Evolutionary conservation across 2,797 vertebrate genomes (phyloP), one percentile per base, ranked within the genome.

Genomic region (Smutsia temminckii): DNA sequence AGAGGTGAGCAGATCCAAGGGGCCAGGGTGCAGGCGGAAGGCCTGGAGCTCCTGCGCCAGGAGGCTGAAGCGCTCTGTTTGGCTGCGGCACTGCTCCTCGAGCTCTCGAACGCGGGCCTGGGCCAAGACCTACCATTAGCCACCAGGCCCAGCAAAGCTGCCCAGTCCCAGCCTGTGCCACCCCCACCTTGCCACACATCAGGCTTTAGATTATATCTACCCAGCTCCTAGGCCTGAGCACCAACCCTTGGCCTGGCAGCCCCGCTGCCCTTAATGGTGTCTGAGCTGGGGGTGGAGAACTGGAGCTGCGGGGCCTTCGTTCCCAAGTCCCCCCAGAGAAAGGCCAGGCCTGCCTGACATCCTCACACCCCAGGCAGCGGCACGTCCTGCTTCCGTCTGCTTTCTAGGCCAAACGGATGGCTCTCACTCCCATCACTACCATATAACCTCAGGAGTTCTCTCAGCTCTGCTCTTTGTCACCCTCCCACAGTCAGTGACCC

Each of bases 51-150:
- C 99, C 90, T 99, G 99, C 1, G 99, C 99, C 97, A 99, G 98
- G 97, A 99, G 97, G 97, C 99, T 99, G 94, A 99, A 99, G 98
- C 99, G 99, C 95, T 99, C 99, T 0, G 99, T 99, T 96, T 99
- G 99, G 97, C 98, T 99, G 92, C 99, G 99, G 94, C 99, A 99
- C 97, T 99, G 99, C 9, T 99, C 99, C 97, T 99, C 99, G 92
- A 99, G 99, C 77, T 99, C 99, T 91, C 98, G 99, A 71, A 99
- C 99, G 89, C 99, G 99, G n/a, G 99, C 99, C 99, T 99, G 95
- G 8, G 75, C 94, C 79, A 80, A 97, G 77, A 97, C 34, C 16
- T 68, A 34, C 69, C 40, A 6, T 96, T 55, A 94, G 91, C 42
- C 61, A 29, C 53, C 61, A 37, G 40, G n/a, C 69, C 64, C 2